phyloP scores from a whole-genome alignment of 2,797 vertebrate species.

The Hozukius guyotensis region DNA sequence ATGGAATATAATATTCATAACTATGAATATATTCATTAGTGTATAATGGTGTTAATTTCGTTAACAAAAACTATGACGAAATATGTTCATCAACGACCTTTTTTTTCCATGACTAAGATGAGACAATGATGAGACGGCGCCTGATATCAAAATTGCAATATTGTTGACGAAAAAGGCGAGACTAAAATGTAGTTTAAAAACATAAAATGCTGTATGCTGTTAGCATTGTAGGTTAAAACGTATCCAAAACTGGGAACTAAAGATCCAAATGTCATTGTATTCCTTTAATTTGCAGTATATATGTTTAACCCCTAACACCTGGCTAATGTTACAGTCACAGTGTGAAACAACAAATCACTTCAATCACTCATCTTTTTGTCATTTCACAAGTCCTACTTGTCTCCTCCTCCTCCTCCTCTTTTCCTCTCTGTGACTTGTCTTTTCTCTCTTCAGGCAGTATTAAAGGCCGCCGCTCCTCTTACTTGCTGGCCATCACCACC shows the following conservation, averaged over 20 bases:
- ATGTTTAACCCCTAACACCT: background rate
- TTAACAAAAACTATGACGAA: too few relatives aligned
- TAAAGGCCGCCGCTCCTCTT: slow-evolving; percentile 94
- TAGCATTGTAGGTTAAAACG: background rate
- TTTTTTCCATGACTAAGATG: too few relatives aligned
- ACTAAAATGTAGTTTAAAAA: too few relatives aligned
- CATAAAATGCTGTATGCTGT: fast-evolving
- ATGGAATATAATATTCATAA: too few relatives aligned
- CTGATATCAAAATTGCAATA: fast-evolving
- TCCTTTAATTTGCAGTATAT: background rate
- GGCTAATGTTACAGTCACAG: background rate
- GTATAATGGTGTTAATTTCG: too few relatives aligned
- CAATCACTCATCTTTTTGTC: background rate
- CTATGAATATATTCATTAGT: too few relatives aligned
- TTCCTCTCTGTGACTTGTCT: background rate
- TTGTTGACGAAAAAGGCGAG: too few relatives aligned
- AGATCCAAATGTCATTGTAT: slow-evolving; percentile 4
- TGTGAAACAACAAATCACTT: background rate
- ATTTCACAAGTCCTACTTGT: background rate
- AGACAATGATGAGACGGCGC: too few relatives aligned
- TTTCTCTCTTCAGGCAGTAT: slow-evolving; percentile 85
- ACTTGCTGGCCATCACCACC: slow-evolving; percentile 93
- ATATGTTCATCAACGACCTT: fast-evolving
- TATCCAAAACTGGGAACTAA: background rate
- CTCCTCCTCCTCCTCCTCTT: background rate